phyloP scores from a whole-genome alignment of 2,113 vertebrate species.

The Scartelaos histophorus region DNA sequence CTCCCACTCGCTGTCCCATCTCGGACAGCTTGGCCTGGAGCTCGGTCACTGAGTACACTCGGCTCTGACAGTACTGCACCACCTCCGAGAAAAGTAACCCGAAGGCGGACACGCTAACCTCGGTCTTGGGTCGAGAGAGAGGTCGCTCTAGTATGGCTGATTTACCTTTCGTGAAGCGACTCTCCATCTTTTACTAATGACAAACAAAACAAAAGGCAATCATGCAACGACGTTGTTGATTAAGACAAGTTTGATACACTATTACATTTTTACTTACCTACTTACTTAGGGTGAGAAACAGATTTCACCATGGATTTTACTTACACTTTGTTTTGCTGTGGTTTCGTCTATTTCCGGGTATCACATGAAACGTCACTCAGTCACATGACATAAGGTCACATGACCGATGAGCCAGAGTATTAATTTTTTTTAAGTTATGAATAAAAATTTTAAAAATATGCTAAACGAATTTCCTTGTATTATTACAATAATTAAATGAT shows the following conservation, averaged over 20 bases:
- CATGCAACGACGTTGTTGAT: not conserved
- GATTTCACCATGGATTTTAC: not conserved
- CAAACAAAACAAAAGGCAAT: not conserved
- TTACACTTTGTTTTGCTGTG: conserved; percentile 13
- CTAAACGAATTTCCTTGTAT: too few species aligned
- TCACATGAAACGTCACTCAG: conserved; percentile 16
- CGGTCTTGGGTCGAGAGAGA: conserved; percentile 78
- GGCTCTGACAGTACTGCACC: conserved; percentile 89
- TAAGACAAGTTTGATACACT: not conserved
- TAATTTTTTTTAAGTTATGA: not conserved
- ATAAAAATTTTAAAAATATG: too few species aligned
- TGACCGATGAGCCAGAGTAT: conserved; percentile 2
- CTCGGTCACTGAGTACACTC: conserved; percentile 86
- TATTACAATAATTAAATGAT: too few species aligned
- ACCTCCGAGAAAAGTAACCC: conserved; percentile 88
- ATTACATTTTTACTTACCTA: not conserved
- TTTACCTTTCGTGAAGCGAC: conserved; percentile 85
- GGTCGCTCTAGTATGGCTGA: conserved; percentile 83
- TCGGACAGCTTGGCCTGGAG: conserved; percentile 83
- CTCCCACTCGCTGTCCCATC: conserved; percentile 83
- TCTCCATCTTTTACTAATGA: conserved; percentile 70
- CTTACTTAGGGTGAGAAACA: too few species aligned
- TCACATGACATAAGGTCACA: conserved; percentile 13
- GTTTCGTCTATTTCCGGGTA: conserved; percentile 19
- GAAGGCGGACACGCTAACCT: conserved; percentile 85